Conservation (phyloP, 2,113 vertebrate species). For the Oostethus manadensis region DNA sequence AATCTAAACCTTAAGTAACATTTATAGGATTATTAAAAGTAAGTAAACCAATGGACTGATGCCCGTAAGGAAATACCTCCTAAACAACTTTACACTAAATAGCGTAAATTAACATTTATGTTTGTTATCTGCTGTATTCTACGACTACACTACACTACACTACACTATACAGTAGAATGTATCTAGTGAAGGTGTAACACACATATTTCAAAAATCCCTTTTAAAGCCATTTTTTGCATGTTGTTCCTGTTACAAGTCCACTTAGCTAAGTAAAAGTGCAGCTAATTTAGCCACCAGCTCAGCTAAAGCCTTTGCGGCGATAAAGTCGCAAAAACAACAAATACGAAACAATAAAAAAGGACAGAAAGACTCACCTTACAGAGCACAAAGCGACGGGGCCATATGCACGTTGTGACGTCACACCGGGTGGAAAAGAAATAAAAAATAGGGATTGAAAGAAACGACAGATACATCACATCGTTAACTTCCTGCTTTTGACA, state of each 20-base stretch:
- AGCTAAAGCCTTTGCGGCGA: not conserved
- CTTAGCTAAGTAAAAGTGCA: no score
- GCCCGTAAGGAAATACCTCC: no score
- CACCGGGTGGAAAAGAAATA: conserved; percentile 17
- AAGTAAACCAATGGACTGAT: not conserved
- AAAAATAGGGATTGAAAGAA: conserved; percentile 35
- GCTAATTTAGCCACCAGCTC: no score
- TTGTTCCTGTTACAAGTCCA: not conserved
- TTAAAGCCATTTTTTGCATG: not conserved
- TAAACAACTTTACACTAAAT: not conserved
- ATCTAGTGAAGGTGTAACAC: not conserved
- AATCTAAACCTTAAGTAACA: no score
- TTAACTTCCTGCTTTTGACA: conserved; percentile 73
- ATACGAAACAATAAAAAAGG: not conserved
- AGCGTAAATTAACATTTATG: not conserved
- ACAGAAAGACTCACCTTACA: conserved; percentile 44
- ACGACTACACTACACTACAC: not conserved
- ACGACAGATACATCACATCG: conserved; percentile 42
- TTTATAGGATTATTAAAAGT: not conserved
- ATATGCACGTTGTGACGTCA: not conserved
- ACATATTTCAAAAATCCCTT: not conserved
- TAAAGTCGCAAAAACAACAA: not conserved
- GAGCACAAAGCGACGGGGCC: conserved; percentile 20
- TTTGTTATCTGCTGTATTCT: not conserved
- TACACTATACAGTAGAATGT: not conserved